These are phyloP conservation scores for Petrocephalus schoutedeni DNA, from an alignment of 2,797 vertebrate species.

Conservation along the genomic window DNA sequence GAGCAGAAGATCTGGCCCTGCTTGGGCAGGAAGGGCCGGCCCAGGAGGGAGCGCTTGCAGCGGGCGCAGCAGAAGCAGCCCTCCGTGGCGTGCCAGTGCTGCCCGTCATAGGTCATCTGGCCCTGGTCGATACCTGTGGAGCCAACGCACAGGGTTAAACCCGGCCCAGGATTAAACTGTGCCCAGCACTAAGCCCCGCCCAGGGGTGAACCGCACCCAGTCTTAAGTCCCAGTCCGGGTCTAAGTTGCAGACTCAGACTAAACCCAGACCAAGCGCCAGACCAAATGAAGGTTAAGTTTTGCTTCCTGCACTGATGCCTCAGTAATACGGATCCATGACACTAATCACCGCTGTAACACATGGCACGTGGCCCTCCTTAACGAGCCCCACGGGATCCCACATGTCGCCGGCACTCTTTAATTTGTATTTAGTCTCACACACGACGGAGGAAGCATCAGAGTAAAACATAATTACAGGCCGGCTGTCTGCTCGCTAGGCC, in stretches of 20 bases:
- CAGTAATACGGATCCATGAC: not conserved
- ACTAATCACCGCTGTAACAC: slow-evolving; percentile 22
- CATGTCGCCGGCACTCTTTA: slow-evolving; percentile 51
- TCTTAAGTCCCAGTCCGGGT: not conserved
- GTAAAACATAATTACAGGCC: slow-evolving; percentile 57
- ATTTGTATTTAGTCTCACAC: slow-evolving; percentile 54
- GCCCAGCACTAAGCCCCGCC: not conserved
- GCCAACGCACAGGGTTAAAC: not conserved
- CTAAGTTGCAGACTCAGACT: not conserved
- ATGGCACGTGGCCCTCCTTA: slow-evolving; percentile 46
- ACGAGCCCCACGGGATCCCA: slow-evolving; percentile 60
- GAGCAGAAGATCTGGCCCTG: slow-evolving; percentile 98
- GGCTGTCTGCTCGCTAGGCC: slow-evolving; percentile 44
- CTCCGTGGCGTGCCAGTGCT: slow-evolving; percentile 97
- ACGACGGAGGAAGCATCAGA: slow-evolving; percentile 54
- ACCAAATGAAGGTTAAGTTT: not conserved
- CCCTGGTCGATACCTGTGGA: slow-evolving; percentile 91
- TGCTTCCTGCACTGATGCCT: not conserved
- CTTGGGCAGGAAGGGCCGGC: slow-evolving; percentile 92
- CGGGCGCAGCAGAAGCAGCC: slow-evolving; percentile 93
- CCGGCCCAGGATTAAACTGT: not conserved
- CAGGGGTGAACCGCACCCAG: not conserved
- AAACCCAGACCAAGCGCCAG: not conserved
- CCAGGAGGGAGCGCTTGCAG: slow-evolving; percentile 91
- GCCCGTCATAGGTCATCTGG: slow-evolving; percentile 97